Evolutionary conservation across 2,797 vertebrate species (phyloP).

Genomic region (Saguinus oedipus): DNA sequence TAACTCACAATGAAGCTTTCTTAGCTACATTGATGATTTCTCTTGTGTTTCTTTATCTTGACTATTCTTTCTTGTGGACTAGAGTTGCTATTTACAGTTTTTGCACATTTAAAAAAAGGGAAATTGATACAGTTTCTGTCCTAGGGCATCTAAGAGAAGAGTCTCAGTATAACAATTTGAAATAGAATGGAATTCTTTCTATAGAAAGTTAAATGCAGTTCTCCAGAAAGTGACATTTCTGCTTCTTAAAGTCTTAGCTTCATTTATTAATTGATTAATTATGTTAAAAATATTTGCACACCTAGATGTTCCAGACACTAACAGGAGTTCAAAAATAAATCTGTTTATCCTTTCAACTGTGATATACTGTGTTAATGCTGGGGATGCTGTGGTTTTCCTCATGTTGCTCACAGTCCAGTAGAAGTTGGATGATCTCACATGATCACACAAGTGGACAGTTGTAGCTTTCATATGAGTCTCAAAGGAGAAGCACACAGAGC

Average conservation of each 20-base stretch:
- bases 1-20: conserved; percentile 40
- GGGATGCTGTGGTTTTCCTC: not conserved
- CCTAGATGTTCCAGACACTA: not conserved
- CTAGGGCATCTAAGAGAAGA: not conserved
- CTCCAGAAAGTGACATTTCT: conserved; percentile 43
- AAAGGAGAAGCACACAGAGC: not conserved
- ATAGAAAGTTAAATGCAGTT: conserved; percentile 34
- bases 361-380: not conserved
- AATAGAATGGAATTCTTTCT: not conserved
- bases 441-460: not conserved
- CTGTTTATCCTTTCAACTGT: not conserved
- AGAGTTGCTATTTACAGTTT: conserved; percentile 46
- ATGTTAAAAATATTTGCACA: conserved; percentile 29
- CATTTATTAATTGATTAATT: not conserved
- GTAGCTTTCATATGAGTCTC: not conserved
- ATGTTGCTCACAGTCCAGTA: not conserved
- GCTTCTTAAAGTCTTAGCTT: conserved; percentile 16
- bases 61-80: conserved; percentile 28
- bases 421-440: not conserved
- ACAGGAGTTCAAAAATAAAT: conserved; percentile 22
- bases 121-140: conserved; percentile 12
- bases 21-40: conserved; percentile 41
- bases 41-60: conserved; percentile 52
- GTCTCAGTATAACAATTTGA: not conserved
- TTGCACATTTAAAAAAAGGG: not conserved